Evolutionary conservation across 2,888 invertebrate species (phyloP), one percentile per base, ranked within the genome.

Genomic region (Phasia obesa): DNA sequence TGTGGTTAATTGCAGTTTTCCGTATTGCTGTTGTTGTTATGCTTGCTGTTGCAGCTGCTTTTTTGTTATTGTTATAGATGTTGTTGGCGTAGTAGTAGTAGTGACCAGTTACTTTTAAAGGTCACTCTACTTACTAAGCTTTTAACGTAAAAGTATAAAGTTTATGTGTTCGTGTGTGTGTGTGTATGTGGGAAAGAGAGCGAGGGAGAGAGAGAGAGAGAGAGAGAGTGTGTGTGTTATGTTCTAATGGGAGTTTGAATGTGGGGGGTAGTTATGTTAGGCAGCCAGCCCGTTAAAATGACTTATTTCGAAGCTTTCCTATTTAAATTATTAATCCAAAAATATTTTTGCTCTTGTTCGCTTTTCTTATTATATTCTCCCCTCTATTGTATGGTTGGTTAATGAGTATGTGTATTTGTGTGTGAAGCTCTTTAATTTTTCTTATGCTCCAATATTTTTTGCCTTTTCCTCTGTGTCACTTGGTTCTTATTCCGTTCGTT

Each of bases 51-150:
- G 60, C 19, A 67, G 65, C 31, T 27, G 71, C 17, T 27, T 17
- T 35, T 55, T 62, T 21, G 44, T 17, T 74, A 19, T 59, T 51
- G 13, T 53, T 57, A 23, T 51, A 4, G 49, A 65, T 17, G 57
- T 75, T 6, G 38, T 60, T 17, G 35, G 60, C 53, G 53, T 76
- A 13, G 19, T 62, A 15, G 74, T 73, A 59, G 64, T 70, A 70
- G 77, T 83, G 83, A 67, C 83, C 79, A 83, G 73, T 79, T 73
- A 74, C 67, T 79, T 83, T 79, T 83, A 83, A 83, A 83, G 83
- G 83, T 83, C 83, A 83, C 83, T 76, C 83, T 76, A 76, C 67
- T 74, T 55, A 69, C 60, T 67, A 76, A 83, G 79, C 83, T 79
- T 74, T 70, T 44, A 23, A 35, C 17, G 62, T 21, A 38, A 49